Percentiles rank a stretch among this genome's conserved stretches.
Evolutionary conservation across 2,888 invertebrate genomes (phyloP).

Genomic region (Philereme transversata): DNA sequence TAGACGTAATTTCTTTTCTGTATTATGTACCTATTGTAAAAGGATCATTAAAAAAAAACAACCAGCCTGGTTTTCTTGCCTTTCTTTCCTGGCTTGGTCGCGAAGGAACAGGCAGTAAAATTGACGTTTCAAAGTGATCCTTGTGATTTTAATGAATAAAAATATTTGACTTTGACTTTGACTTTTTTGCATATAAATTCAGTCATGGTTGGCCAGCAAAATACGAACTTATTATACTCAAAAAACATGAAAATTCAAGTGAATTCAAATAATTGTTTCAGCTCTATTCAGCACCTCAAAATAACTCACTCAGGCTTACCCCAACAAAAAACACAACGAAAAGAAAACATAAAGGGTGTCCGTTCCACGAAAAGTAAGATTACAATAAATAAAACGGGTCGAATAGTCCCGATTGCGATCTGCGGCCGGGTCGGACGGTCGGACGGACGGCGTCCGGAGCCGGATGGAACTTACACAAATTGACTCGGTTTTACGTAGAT

Average conservation of each 20-base stretch:
- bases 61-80: too few species aligned
- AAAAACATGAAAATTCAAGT: not conserved
- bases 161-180: too few species aligned
- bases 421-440: conserved; percentile 35
- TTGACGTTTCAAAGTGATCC: too few species aligned
- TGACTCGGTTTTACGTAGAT: conserved; percentile 73
- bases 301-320: conserved; percentile 5
- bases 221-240: not conserved
- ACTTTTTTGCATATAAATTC: too few species aligned
- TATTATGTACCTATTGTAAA: too few species aligned
- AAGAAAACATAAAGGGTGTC: conserved; percentile 63
- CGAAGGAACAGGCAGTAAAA: too few species aligned
- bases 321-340: conserved; percentile 33
- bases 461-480: conserved; percentile 59
- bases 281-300: conserved; percentile 9
- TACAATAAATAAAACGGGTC: conserved; percentile 81
- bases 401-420: conserved; percentile 64
- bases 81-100: too few species aligned
- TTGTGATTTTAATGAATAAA: too few species aligned
- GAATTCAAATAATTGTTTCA: not conserved
- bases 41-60: too few species aligned
- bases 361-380: conserved; percentile 82
- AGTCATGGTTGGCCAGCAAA: too few species aligned
- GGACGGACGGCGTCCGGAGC: conserved; percentile 16
- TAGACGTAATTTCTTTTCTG: too few species aligned